Evolutionary conservation across 2,797 vertebrate species (phyloP), one percentile per base, ranked within the genome.

Genomic region (Falco novaeseelandiae): DNA sequence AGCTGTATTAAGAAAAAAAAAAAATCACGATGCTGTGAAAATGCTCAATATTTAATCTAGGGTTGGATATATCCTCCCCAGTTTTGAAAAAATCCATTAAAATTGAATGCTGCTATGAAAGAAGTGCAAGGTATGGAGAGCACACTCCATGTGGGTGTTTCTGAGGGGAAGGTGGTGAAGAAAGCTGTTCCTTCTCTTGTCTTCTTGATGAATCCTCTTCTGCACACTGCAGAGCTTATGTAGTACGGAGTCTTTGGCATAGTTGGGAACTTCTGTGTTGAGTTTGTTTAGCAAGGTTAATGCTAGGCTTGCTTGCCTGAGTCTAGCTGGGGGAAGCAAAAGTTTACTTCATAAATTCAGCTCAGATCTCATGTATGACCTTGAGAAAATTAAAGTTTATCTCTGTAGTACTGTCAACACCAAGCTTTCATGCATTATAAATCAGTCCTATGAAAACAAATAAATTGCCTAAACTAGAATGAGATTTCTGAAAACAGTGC

Each of bases 1-100:
- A 73, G 7, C 9, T 54, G 6, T 46, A 8, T 58, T 40, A n/a
- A 54, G 10, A 13, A 61, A 78, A 71, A 61, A 78, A 71, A 52
- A 67, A 16, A 4, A 0, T 1, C 8, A 4, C 1, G 4, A n/a
- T 67, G 10, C 18, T 52, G 8, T 12, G 8, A 66, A 77, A 83
- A 57, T 46, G 23, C 3, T 22, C 11, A 42, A 2, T 77, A 17
- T 54, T 55, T 85, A 61, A 65, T 62, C 11, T 29, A 46, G 29
- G 3, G 5, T 20, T 69, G 26, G 5, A 12, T 52, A 52, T 38
- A 44, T 59, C 11, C 17, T 29, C 12, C 11, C 7, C 1, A 1
- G 8, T 42, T 78, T 16, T 17, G 5, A 36, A 34, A 71, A 91
- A 46, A 46, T 21, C 12, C 2, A 4, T 22, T 83, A 20, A 72